Evolutionary conservation across 1,140 invertebrate species (phyloP).

Genomic region (Heliconius himera): DNA sequence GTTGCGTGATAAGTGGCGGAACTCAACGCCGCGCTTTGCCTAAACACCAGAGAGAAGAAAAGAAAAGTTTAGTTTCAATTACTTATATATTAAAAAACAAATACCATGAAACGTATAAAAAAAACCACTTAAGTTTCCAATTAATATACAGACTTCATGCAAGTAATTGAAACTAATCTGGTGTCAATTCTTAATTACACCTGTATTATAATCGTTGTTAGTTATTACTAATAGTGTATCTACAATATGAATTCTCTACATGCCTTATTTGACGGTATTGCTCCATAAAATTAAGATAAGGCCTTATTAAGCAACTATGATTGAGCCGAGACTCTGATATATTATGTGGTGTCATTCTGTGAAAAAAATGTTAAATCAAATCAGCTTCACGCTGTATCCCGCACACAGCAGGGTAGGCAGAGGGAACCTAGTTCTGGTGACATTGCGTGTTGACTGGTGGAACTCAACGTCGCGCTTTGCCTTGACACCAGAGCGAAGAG

Average conservation of each 20-base stretch:
- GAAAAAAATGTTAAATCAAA: neutral
- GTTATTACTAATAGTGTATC: constrained; percentile 9
- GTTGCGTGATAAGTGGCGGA: too few relatives aligned
- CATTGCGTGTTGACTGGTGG: too few relatives aligned
- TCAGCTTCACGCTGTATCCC: too few relatives aligned
- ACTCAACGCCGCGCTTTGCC: too few relatives aligned
- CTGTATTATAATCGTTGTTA: constrained; percentile 25
- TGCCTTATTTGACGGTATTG: constrained; percentile 27
- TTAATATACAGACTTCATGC: neutral
- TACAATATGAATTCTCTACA: constrained; percentile 23
- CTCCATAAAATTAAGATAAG: constrained; percentile 26
- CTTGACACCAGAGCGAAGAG: too few relatives aligned
- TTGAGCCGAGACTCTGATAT: neutral
- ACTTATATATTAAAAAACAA: too few relatives aligned
- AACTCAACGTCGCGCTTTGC: too few relatives aligned
- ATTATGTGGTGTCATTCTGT: neutral
- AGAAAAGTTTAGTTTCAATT: too few relatives aligned
- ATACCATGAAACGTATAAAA: neutral
- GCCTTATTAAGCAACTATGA: constrained; percentile 13
- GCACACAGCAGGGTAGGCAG: too few relatives aligned
- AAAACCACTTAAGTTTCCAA: neutral
- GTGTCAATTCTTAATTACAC: constrained; percentile 30
- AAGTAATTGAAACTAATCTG: constrained; percentile 15
- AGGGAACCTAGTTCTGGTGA: too few relatives aligned
- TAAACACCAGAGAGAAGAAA: too few relatives aligned